Base-by-base conservation (phyloP, 1,140 invertebrate genomes). In the Dendroctonus valens region DNA sequence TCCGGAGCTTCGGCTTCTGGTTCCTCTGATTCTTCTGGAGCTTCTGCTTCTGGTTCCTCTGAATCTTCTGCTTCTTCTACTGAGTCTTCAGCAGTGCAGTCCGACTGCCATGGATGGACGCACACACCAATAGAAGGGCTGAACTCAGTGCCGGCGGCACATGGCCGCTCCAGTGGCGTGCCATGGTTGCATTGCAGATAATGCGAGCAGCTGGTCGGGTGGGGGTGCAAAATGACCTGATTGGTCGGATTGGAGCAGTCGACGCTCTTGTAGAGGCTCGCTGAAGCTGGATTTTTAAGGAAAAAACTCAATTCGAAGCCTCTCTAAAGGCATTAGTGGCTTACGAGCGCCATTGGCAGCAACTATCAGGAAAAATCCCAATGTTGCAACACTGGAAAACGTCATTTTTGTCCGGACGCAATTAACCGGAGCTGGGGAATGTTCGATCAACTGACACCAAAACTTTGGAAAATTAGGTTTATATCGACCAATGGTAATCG, bases 101-200 rank as follows among this genome's bases (percentile, higher is more conserved):
- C 54, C 8, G 62, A 57, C 9, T 48, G 6, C 9, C 51, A 11
- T 7, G 37, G 5, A 58, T 57, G 54, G 7, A 57, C 62, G 26
- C 62, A 65, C 12, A 57, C 46, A 14, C 54, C 44, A n/a, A 54
- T 41, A 7, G 53, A 14, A 39, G 53, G 42, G 37, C 54, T 65
- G 26, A 65, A 65, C 26, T 65, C 62, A 6, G 62, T 65, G 39
- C 62, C 62, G 14, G 52, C 6, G 9, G 62, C 53, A 51, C 62
- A 65, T 14, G 62, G 62, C 1, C 62, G 40, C 38, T 55, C 52
- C 42, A 65, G n/a, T 11, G 52, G 40, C 3, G n/a, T 15, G 11
- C 62, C 62, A 58, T 65, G 50, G 15, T 51, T 54, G 41, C 62
- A 65, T 65, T 65, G 41, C 5, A 65, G 37, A 48, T 65, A 65